phyloP scores from a whole-genome alignment of 2,888 invertebrate species.

The Campoplex capitator region DNA sequence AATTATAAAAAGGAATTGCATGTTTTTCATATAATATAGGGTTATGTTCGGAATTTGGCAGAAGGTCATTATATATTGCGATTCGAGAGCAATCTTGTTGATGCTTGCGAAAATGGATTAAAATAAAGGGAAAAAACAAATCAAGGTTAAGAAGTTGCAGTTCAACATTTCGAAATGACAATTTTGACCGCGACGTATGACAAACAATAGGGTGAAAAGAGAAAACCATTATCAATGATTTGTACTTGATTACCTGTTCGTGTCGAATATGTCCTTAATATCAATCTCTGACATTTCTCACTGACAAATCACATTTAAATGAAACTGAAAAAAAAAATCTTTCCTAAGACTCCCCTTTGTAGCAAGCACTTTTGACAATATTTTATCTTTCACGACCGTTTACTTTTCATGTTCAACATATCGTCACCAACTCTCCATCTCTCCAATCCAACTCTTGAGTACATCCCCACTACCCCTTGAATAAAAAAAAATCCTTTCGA shows the following conservation, averaged over 20 bases:
- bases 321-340: slow-evolving; percentile 37
- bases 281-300: slow-evolving; percentile 84
- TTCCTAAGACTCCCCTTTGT: slow-evolving; percentile 6
- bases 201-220: slow-evolving; percentile 17
- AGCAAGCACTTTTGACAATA: slow-evolving; percentile 13
- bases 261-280: slow-evolving; percentile 83
- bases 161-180: slow-evolving; percentile 11
- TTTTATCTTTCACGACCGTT: slow-evolving; percentile 19
- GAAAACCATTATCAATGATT: slow-evolving; percentile 11
- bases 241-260: slow-evolving; percentile 80
- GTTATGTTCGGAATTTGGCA: slow-evolving; percentile 43
- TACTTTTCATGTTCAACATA: slow-evolving; percentile 51
- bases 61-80: slow-evolving; percentile 23
- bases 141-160: slow-evolving; percentile 24
- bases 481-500: slow-evolving; percentile 50
- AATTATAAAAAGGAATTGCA: background rate
- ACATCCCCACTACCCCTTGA: slow-evolving; percentile 15
- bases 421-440: slow-evolving; percentile 28
- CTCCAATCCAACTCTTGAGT: slow-evolving; percentile 6
- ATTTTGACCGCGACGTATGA: slow-evolving; percentile 6
- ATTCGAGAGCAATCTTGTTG: background rate
- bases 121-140: background rate
- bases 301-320: slow-evolving; percentile 67
- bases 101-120: background rate
- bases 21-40: slow-evolving; percentile 10